Conservation (phyloP, 2,113 vertebrate species). For the Orycteropus afer region DNA sequence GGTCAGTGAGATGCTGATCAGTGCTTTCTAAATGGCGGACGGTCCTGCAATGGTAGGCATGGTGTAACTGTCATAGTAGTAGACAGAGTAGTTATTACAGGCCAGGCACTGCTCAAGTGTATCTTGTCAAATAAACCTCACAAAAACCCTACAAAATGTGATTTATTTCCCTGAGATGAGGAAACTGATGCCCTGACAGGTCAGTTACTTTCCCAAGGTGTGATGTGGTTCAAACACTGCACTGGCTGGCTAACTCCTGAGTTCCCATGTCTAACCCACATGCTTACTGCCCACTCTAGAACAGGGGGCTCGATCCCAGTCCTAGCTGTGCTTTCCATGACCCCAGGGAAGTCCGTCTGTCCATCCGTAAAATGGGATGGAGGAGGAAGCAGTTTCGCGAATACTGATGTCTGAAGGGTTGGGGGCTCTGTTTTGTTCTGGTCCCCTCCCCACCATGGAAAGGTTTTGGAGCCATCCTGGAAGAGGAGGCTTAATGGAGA, state of each 20-base stretch:
- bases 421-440: neutral
- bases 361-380: neutral
- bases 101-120: neutral
- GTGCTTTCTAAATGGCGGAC: neutral
- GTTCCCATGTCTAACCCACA: neutral
- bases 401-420: neutral
- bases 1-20: neutral
- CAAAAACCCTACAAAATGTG: neutral
- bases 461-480: neutral
- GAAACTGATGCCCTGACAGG: neutral
- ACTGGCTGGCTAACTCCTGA: neutral
- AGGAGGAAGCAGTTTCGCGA: constrained; percentile 28
- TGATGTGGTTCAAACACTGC: neutral
- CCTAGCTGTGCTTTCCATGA: neutral
- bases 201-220: neutral
- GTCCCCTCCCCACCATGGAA: neutral
- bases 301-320: neutral
- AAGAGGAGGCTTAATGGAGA: neutral
- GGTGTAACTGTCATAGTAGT: neutral
- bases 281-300: neutral
- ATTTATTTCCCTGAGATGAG: neutral
- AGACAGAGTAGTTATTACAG: neutral
- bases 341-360: neutral
- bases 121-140: neutral
- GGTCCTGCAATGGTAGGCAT: neutral